Evolutionary conservation across 2,888 invertebrate genomes (phyloP), one percentile per base, ranked within the genome.

Genomic region (Scrobipalpa costella): DNA sequence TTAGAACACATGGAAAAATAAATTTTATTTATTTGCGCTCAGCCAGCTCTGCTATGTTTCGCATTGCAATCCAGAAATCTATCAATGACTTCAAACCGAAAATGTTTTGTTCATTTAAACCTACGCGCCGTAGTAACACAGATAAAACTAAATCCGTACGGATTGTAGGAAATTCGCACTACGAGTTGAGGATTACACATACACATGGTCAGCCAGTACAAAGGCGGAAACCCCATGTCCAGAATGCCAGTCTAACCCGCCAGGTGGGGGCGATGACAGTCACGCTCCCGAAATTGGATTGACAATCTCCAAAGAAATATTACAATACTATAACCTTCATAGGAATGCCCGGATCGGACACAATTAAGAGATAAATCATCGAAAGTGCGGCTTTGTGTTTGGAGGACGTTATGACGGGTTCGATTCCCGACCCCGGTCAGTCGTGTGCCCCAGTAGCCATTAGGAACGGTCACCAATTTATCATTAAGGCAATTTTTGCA

Each of bases 401-500:
- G 75, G 78, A 90, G 91, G 80, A 87, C 88, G 90, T 89, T 90
- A 88, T 91, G 90, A 90, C 87, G 85, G 82, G 83, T 80, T 84
- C 82, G 76, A 80, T 81, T 84, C 84, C 82, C 78, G 81, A 77
- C 78, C 80, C 78, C 80, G 78, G 74, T 83, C 84, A 84, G 85
- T 83, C 86, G 81, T 74, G 82, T 74, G 82, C 84, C 84, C 84
- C 80, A 81, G 78, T 77, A 76, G 78, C 86, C 85, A 89, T 90
- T 89, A 84, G 86, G 79, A 88, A 87, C 83, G 88, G 85, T 88
- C 86, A 86, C 88, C 90, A 91, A 90, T 91, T 89, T 90, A 91
- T 91, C 91, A 91, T 91, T 90, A 90, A 80, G 86, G 85, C 91
- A 86, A 91, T 90, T 91, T 90, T 90, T 89, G 87, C 88, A 88